Base-by-base conservation (phyloP, 2,113 vertebrate genomes). In the Rhinogobius similis region DNA sequence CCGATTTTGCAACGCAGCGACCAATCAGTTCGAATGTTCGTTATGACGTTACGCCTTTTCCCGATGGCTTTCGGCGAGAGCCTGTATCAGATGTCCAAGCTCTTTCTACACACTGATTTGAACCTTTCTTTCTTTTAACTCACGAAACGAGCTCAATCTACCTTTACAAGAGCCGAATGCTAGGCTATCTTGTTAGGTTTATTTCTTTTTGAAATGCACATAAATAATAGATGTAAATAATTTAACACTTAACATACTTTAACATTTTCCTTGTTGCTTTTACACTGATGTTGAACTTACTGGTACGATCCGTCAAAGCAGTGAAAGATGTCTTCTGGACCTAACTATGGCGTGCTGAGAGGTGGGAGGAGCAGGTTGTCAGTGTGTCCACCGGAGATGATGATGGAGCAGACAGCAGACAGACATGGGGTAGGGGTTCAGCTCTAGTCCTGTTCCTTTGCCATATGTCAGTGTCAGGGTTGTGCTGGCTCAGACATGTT, bases 401-500 rank as follows among this genome's bases (percentile, higher is more conserved):
- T 21, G 46, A 50, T 50, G 39, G 53, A 77, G 72, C 62, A 68
- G 75, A 13, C 26, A 62, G 70, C 73, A 53, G 62, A 56, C 46
- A 55, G 65, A 52, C 59, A 21, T 16, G 68, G 38, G 56, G 13
- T 24, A 48, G 62, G 66, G 50, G 61, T 65, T 59, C 69, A 65
- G 64, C 70, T 66, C 68, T 67, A 18, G 68, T 59, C 78, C 24
- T 70, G 72, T 74, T 70, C 48, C 72, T 71, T 52, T 83, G 32
- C 48, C 53, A 14, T 55, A 26, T 59, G 66, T 74, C 62, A 26
- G 52, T 67, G 78, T 77, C 76, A 82, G 70, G 50, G 63, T 46
- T 62, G 53, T 64, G 50, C 80, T 12, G 50, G 82, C 67, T 50
- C 62, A 75, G 81, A 86, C 78, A 81, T 41, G 83, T 75, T 69